Conservation (phyloP, 2,113 vertebrate species). For the Ivindomyrus marchei region DNA sequence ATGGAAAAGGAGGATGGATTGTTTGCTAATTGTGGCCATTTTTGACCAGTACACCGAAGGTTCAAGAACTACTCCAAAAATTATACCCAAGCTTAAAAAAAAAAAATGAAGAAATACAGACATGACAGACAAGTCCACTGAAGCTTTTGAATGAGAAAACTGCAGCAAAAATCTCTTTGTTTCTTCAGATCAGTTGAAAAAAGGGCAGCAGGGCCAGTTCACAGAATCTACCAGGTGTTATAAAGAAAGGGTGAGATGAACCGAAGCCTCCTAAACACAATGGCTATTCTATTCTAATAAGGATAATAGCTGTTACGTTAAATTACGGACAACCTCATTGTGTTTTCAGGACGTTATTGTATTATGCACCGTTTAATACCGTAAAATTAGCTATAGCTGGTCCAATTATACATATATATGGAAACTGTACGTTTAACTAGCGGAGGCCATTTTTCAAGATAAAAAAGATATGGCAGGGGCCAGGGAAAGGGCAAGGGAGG, state of each 20-base stretch:
- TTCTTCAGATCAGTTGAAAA: conserved; percentile 22
- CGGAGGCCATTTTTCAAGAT: background rate
- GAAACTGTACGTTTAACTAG: background rate
- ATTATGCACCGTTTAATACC: background rate
- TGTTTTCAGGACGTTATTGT: background rate
- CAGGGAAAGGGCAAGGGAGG: background rate
- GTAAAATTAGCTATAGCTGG: background rate
- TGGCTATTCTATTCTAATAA: background rate
- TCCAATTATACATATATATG: background rate
- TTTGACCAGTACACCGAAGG: conserved; percentile 73
- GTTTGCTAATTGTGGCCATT: conserved; percentile 94
- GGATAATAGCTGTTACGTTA: background rate
- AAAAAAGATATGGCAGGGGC: background rate
- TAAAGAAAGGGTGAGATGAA: conserved; percentile 23
- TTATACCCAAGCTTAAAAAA: conserved; percentile 32
- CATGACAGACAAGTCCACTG: conserved; percentile 37
- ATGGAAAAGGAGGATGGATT: conserved; percentile 71
- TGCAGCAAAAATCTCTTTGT: conserved; percentile 25
- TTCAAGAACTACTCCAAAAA: conserved; percentile 75
- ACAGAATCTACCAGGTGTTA: conserved; percentile 41
- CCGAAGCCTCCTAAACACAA: background rate
- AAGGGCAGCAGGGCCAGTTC: conserved; percentile 22
- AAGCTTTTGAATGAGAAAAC: conserved; percentile 39
- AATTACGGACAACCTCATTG: background rate
- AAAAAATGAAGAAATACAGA: conserved; percentile 34